phyloP scores from a whole-genome alignment of 2,888 invertebrate species.

The Caenorhabditis sinica region DNA sequence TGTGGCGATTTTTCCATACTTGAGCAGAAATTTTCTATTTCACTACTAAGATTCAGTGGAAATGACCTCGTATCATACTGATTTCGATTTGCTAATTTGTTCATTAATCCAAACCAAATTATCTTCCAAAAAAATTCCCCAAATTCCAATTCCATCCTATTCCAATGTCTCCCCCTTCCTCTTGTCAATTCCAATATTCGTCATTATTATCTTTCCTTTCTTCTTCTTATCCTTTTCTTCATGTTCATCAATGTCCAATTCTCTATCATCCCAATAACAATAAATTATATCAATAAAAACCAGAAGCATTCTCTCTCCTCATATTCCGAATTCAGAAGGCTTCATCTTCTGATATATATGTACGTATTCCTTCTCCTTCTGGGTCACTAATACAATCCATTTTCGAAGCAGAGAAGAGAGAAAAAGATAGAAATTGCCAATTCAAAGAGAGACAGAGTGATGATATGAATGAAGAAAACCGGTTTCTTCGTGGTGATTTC shows the following conservation, averaged over 20 bases:
- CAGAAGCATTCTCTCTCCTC: slow-evolving; percentile 30
- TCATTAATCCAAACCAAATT: no score
- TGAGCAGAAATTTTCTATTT: no score
- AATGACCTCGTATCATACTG: no score
- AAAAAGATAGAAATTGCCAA: slow-evolving; percentile 29
- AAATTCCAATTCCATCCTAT: slow-evolving; percentile 26
- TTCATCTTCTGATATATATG: slow-evolving; percentile 5
- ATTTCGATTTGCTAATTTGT: no score
- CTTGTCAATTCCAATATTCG: slow-evolving; percentile 46
- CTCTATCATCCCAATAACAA: not conserved
- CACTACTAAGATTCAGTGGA: no score
- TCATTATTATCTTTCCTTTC: slow-evolving; percentile 17
- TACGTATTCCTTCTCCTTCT: slow-evolving; percentile 11
- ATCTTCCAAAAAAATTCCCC: not conserved
- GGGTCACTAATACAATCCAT: slow-evolving; percentile 21
- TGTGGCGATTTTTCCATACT: no score
- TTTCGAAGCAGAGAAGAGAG: slow-evolving; percentile 22
- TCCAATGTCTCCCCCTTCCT: not conserved
- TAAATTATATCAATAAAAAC: slow-evolving; percentile 40
- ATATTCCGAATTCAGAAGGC: not conserved
- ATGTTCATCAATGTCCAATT: not conserved
- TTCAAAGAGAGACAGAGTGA: slow-evolving; percentile 40
- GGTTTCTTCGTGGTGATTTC: no score
- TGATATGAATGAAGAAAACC: slow-evolving; percentile 19
- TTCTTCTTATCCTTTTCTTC: not conserved